These are phyloP conservation scores for Eupithecia dodoneata DNA, from an alignment of 2,888 invertebrate genomes.

Conservation along the genomic window DNA sequence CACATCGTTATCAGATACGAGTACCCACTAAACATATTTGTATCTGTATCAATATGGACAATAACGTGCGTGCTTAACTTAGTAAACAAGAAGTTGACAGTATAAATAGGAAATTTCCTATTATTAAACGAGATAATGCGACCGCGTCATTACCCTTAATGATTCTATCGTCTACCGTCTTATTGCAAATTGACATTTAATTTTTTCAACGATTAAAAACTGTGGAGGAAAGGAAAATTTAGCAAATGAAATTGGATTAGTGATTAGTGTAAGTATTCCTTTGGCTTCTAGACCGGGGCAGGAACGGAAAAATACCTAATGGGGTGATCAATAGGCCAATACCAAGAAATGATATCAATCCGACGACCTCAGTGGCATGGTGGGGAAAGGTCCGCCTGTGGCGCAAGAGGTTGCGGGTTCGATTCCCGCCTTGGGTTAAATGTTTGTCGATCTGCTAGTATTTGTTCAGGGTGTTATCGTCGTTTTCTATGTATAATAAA, in stretches of 20 bases:
- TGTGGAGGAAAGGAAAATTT: constrained; percentile 77
- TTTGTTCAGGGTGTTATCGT: too few species aligned
- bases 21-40: constrained; percentile 47
- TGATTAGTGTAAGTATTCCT: constrained; percentile 60
- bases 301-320: constrained; percentile 1
- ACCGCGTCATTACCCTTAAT: constrained; percentile 70
- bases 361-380: too few species aligned
- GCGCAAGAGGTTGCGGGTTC: too few species aligned
- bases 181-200: constrained; percentile 75
- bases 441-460: too few species aligned
- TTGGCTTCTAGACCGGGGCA: constrained; percentile 42
- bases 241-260: constrained; percentile 57
- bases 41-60: constrained; percentile 50
- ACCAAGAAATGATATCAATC: not conserved
- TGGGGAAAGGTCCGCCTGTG: too few species aligned
- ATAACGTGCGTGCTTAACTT: constrained; percentile 58
- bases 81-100: constrained; percentile 59
- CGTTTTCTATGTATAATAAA: too few species aligned
- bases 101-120: constrained; percentile 81
- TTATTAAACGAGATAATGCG: constrained; percentile 65
- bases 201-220: constrained; percentile 60
- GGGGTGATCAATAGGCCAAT: not conserved
- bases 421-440: too few species aligned
- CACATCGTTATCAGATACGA: constrained; percentile 44
- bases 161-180: constrained; percentile 51